Percentiles rank a stretch among this genome's conserved stretches.
Conservation (phyloP, 2,797 vertebrate species). For the Simalia tracyae region DNA sequence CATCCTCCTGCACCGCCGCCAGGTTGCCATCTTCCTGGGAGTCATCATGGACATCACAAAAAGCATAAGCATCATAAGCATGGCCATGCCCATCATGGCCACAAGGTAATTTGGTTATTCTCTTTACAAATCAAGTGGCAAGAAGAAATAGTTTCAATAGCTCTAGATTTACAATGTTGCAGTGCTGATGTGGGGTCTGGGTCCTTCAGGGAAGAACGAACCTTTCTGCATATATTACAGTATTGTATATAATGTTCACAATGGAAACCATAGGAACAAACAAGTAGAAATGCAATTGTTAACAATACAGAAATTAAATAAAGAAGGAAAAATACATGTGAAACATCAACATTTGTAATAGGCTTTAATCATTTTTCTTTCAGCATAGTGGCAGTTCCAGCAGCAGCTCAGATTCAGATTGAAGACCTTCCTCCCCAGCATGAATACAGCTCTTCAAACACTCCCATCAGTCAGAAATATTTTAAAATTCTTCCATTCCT, state of each 20-base stretch:
- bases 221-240: neutral
- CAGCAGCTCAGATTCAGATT: conserved; percentile 53
- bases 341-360: neutral
- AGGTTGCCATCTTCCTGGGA: neutral
- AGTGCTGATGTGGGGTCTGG: neutral
- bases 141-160: neutral
- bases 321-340: neutral
- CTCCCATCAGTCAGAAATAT: accelerated
- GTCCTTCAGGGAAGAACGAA: neutral
- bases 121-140: neutral
- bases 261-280: neutral
- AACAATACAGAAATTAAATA: neutral
- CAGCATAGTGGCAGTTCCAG: conserved; percentile 40
- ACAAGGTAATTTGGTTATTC: neutral
- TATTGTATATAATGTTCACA: neutral
- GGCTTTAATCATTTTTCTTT: neutral
- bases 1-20: neutral
- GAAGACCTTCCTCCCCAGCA: accelerated
- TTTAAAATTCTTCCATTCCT: neutral
- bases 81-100: neutral
- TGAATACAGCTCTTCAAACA: accelerated
- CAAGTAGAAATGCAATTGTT: neutral
- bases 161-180: neutral
- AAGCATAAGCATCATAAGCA: conserved; percentile 13
- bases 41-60: neutral